phyloP scores from a whole-genome alignment of 2,888 invertebrate genomes.

The Oasisia sp. region DNA sequence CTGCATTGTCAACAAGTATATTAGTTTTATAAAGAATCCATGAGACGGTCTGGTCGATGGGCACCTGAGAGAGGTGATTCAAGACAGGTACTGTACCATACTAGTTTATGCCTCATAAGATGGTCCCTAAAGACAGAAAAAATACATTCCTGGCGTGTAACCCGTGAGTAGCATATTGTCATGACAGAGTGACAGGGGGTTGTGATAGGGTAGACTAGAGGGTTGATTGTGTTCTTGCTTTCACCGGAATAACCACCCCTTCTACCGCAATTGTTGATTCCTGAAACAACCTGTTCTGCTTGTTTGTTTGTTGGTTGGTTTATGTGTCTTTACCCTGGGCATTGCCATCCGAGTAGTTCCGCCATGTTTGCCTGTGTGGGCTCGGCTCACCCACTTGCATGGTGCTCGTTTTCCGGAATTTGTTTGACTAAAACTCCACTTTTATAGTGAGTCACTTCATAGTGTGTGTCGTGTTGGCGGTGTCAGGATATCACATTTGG shows the following conservation, averaged over 20 bases:
- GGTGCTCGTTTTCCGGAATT: background rate
- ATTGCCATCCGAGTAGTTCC: background rate
- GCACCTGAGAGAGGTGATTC: too few relatives aligned
- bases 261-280: background rate
- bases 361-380: background rate
- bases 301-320: background rate
- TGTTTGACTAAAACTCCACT: background rate
- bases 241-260: background rate
- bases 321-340: background rate
- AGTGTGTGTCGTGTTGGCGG: background rate
- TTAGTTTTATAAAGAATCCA: too few relatives aligned
- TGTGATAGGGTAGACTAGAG: background rate
- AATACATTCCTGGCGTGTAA: background rate
- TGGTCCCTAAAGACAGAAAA: background rate
- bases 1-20: too few relatives aligned
- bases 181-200: background rate
- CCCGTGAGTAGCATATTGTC: background rate
- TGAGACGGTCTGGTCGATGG: too few relatives aligned
- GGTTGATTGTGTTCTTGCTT: background rate
- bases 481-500: background rate
- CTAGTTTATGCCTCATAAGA: background rate
- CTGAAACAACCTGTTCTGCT: background rate
- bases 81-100: too few relatives aligned
- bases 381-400: background rate
- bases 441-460: background rate